Evolutionary conservation across 2,888 invertebrate species (phyloP).

Genomic region (Cantharis rustica): DNA sequence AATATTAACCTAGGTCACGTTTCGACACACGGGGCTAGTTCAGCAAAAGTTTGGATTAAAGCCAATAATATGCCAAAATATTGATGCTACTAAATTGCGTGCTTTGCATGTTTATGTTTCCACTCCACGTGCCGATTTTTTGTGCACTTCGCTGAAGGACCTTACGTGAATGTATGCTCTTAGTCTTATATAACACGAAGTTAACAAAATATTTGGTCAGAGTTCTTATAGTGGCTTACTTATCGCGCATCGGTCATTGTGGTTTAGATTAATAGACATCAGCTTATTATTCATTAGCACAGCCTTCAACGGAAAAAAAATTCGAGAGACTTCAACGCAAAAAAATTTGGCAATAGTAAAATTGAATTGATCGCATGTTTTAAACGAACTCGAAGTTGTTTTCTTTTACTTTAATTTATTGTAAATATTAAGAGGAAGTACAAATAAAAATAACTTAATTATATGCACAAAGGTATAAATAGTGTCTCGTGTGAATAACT

Average conservation of each 20-base stretch:
- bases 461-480: background rate
- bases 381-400: background rate
- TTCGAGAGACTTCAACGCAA: background rate
- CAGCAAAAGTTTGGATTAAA: slow-evolving; percentile 31
- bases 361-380: background rate
- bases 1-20: slow-evolving; percentile 23
- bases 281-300: background rate
- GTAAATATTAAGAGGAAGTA: background rate
- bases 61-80: slow-evolving; percentile 37
- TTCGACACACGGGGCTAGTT: slow-evolving; percentile 9
- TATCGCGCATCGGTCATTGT: background rate
- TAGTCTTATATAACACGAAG: background rate
- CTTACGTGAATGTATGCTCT: background rate
- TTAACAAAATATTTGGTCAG: background rate
- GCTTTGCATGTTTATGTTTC: slow-evolving; percentile 22
- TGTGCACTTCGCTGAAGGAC: slow-evolving; percentile 11
- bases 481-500: slow-evolving; percentile 1
- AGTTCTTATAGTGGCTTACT: background rate
- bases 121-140: slow-evolving; percentile 22
- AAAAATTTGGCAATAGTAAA: background rate
- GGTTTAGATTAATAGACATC: background rate
- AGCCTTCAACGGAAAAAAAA: background rate
- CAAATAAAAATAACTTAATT: background rate
- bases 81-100: slow-evolving; percentile 35
- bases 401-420: background rate